A percentile compares a stretch with the other conserved stretches of the same genome.
phyloP scores from a whole-genome alignment of 2,888 invertebrate species.

The Lithophane semibrunnea region DNA sequence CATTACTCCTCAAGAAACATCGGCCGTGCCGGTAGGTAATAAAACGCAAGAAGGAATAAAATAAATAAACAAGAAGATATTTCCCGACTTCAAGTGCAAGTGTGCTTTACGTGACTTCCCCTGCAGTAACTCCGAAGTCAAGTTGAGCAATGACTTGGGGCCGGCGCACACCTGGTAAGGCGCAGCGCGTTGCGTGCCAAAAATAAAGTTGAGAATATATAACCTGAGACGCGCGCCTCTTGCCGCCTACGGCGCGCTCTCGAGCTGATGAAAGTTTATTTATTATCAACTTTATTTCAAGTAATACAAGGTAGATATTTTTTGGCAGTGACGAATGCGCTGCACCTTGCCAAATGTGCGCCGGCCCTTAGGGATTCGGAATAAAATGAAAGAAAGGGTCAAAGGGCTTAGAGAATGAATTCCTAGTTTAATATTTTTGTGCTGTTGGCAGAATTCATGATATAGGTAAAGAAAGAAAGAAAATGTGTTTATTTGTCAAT shows the following conservation, averaged over 20 bases:
- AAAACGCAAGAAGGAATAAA: slow-evolving; percentile 21
- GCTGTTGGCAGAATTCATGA: background rate
- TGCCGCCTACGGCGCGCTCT: too few relatives aligned
- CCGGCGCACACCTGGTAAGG: too few relatives aligned
- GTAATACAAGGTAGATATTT: too few relatives aligned
- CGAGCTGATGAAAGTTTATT: too few relatives aligned
- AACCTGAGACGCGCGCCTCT: too few relatives aligned
- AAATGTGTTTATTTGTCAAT: background rate
- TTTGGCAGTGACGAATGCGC: too few relatives aligned
- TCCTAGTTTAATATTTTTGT: background rate
- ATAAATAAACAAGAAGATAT: slow-evolving; percentile 17
- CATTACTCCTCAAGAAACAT: too few relatives aligned
- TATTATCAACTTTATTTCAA: too few relatives aligned
- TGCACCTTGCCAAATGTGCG: too few relatives aligned
- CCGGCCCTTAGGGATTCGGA: too few relatives aligned
- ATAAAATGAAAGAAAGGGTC: background rate
- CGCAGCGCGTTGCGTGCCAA: too few relatives aligned
- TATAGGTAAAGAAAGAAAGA: background rate
- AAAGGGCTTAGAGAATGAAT: background rate
- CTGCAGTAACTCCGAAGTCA: background rate
- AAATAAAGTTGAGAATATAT: too few relatives aligned
- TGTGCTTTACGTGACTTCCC: slow-evolving; percentile 4
- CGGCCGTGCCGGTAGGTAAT: background rate
- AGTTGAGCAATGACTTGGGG: background rate
- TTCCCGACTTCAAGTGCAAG: background rate